phyloP scores from a whole-genome alignment of 2,797 vertebrate genomes.

The Sebastes iracundus region DNA sequence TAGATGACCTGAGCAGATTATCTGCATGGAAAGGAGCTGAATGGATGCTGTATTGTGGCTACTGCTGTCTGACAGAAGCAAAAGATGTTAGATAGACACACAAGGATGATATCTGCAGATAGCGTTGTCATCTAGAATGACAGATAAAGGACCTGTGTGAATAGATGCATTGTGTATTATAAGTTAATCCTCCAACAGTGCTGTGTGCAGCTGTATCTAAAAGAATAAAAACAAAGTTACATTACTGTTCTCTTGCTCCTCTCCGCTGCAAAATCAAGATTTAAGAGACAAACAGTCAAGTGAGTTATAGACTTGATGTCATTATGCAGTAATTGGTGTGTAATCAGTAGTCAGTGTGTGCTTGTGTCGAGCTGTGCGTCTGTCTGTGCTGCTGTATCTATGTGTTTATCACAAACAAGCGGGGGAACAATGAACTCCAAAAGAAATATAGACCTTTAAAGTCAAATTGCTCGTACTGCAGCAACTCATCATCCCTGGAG shows the following conservation, averaged over 20 bases:
- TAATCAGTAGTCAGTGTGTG: conserved; percentile 19
- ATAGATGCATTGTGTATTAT: conserved; percentile 47
- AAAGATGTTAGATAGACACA: conserved; percentile 43
- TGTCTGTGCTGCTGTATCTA: conserved; percentile 32
- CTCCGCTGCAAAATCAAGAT: conserved; percentile 23
- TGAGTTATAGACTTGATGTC: conserved; percentile 51
- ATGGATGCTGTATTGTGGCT: conserved; percentile 59
- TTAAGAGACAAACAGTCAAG: conserved; percentile 37
- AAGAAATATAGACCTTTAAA: not conserved
- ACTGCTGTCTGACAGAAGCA: conserved; percentile 40
- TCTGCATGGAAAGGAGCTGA: conserved; percentile 17
- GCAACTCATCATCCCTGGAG: not conserved
- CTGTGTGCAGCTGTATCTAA: not conserved
- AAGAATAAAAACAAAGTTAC: conserved; percentile 3
- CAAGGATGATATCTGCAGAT: conserved; percentile 18
- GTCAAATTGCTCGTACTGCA: not conserved
- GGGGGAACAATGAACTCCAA: conserved; percentile 8
- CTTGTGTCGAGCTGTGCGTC: not conserved
- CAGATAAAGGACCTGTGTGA: conserved; percentile 46
- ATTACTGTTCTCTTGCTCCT: conserved; percentile 22
- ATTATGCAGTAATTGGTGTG: conserved; percentile 24
- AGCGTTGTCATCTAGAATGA: conserved; percentile 3
- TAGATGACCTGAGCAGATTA: conserved; percentile 50
- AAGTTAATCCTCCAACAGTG: not conserved
- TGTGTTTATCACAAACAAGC: conserved; percentile 62